Evolutionary conservation across 2,113 vertebrate species (phyloP).

Genomic region (Entomyzon cyanotis): DNA sequence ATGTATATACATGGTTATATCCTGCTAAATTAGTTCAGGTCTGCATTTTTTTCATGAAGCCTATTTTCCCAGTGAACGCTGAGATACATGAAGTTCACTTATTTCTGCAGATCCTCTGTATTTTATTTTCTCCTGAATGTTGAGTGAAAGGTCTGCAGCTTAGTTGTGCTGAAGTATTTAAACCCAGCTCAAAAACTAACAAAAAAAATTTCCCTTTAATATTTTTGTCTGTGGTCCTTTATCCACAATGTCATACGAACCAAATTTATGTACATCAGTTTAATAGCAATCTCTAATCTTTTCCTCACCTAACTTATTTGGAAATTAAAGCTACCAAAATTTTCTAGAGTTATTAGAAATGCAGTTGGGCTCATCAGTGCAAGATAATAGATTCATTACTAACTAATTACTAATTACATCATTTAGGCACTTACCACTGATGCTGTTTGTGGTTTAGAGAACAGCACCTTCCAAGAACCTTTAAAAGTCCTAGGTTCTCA

Average conservation of each 20-base stretch:
- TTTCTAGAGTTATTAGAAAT: background rate
- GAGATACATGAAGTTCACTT: background rate
- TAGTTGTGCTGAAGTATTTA: background rate
- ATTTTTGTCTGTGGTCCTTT: background rate
- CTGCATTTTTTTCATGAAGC: background rate
- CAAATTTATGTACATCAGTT: background rate
- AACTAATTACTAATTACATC: background rate
- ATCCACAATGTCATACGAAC: background rate
- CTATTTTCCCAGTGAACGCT: rapidly evolving
- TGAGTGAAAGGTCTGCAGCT: background rate
- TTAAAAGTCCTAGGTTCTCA: background rate
- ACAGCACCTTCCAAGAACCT: background rate
- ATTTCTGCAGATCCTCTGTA: background rate
- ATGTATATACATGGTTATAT: background rate
- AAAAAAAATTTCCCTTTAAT: background rate
- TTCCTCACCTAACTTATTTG: background rate
- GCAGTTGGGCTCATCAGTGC: background rate
- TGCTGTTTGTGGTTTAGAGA: background rate
- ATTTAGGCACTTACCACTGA: background rate
- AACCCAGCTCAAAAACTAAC: background rate
- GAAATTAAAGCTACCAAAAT: background rate
- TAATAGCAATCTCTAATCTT: background rate
- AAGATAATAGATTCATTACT: background rate
- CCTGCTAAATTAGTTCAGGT: background rate
- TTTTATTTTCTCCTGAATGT: background rate